Evolutionary conservation across 1,140 invertebrate species (phyloP).

Genomic region (Listronotus oregonensis): DNA sequence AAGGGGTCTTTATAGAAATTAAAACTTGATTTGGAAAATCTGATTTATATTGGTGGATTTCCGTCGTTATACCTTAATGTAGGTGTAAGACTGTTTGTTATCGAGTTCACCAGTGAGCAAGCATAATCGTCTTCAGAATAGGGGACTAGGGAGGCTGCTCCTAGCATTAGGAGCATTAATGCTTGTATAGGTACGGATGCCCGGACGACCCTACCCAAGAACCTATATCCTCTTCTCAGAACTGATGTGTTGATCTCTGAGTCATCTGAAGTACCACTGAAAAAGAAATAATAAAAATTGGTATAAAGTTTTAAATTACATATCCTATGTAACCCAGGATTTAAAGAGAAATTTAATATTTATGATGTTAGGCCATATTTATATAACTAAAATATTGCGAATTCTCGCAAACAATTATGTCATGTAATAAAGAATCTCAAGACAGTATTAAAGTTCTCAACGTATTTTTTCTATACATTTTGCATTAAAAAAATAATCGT

Average conservation of each 20-base stretch:
- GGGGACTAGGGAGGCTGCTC: constrained; percentile 85
- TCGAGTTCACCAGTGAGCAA: constrained; percentile 81
- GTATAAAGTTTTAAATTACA: neutral
- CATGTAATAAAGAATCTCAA: too few relatives aligned
- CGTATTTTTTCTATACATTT: too few relatives aligned
- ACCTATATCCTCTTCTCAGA: constrained; percentile 75
- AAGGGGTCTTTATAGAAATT: constrained; percentile 4
- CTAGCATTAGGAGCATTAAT: constrained; percentile 84
- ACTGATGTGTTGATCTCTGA: constrained; percentile 64
- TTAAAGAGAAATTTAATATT: too few relatives aligned
- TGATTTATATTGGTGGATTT: constrained; percentile 79
- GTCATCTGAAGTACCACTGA: constrained; percentile 46
- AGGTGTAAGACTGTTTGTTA: constrained; percentile 79
- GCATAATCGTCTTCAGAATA: constrained; percentile 83
- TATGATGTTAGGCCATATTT: too few relatives aligned
- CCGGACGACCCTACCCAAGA: constrained; percentile 83
- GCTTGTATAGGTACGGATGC: constrained; percentile 91
- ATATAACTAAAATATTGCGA: too few relatives aligned
- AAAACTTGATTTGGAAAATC: neutral
- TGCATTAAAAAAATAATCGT: too few relatives aligned
- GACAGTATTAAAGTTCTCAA: too few relatives aligned
- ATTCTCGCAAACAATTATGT: too few relatives aligned
- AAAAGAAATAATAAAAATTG: constrained; percentile 33
- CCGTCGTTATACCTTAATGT: constrained; percentile 87
- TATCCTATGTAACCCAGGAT: too few relatives aligned